phyloP scores from a whole-genome alignment of 2,113 vertebrate species.

The Myotis davidii region DNA sequence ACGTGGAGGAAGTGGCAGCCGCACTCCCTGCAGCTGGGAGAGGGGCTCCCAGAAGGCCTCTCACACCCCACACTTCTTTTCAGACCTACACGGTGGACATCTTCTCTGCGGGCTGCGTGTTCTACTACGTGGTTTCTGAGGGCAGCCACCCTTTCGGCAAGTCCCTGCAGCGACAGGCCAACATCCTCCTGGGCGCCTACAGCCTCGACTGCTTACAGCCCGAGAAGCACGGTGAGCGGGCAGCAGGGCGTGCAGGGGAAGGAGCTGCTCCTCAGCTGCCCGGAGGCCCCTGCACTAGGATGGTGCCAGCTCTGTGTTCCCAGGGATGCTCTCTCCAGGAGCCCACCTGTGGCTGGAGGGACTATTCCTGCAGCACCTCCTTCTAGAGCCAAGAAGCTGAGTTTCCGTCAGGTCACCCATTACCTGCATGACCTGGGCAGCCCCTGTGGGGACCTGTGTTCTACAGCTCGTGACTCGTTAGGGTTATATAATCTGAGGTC shows the following conservation, averaged over 20 bases:
- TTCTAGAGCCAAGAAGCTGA: neutral
- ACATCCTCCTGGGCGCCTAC: constrained; percentile 94
- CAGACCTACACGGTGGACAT: constrained; percentile 97
- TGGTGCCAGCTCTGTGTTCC: neutral
- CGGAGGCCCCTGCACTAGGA: fast-evolving
- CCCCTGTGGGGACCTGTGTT: neutral
- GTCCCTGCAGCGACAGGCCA: constrained; percentile 96
- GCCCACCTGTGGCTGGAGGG: neutral
- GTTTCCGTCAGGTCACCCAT: neutral
- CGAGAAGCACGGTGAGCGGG: constrained; percentile 90
- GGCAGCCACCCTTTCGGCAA: constrained; percentile 97
- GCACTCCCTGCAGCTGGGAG: neutral
- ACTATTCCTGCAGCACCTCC: neutral
- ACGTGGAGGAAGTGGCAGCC: neutral
- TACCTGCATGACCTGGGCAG: neutral
- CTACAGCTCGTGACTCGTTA: neutral
- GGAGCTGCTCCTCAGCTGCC: neutral
- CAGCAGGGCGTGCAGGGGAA: fast-evolving
- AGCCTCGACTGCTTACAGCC: constrained; percentile 89
- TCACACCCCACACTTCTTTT: constrained; percentile 57
- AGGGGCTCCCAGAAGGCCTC: neutral
- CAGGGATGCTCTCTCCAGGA: neutral
- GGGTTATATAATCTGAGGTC: neutral
- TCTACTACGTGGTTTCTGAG: constrained; percentile 96
- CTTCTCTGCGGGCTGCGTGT: constrained; percentile 98